Evolutionary conservation across 2,797 vertebrate genomes (phyloP).

Genomic region (Macropodus opercularis): DNA sequence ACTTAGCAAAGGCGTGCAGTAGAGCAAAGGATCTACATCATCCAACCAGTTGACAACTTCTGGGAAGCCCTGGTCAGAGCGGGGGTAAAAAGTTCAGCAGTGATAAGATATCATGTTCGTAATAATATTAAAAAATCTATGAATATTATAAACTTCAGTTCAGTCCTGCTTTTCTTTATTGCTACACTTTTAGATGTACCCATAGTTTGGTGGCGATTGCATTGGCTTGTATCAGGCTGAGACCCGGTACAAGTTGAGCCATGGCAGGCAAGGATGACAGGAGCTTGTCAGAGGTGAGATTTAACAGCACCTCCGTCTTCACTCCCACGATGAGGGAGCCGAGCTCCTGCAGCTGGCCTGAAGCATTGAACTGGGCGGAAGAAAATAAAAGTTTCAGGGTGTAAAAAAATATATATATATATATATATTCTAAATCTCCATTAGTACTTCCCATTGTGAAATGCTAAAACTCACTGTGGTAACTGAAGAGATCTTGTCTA

Average conservation of each 20-base stretch:
- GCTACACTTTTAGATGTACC: constrained; percentile 58
- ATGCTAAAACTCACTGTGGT: constrained; percentile 65
- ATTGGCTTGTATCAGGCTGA: constrained; percentile 71
- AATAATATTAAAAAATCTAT: background rate
- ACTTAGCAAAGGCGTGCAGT: constrained; percentile 76
- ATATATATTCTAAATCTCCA: no score
- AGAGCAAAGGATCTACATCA: constrained; percentile 71
- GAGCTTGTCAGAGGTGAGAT: constrained; percentile 70
- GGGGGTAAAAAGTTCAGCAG: background rate
- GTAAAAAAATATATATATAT: background rate
- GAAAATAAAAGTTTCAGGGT: background rate
- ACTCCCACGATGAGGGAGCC: constrained; percentile 77
- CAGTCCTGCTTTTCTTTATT: background rate
- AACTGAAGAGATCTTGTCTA: constrained; percentile 74
- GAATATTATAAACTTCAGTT: background rate
- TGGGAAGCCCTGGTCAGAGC: constrained; percentile 66
- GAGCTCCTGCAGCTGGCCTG: constrained; percentile 69
- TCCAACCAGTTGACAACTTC: constrained; percentile 74
- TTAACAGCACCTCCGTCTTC: constrained; percentile 72
- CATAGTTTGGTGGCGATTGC: constrained; percentile 81
- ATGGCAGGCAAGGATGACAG: constrained; percentile 70
- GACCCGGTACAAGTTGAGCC: constrained; percentile 43
- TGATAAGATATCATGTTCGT: background rate
- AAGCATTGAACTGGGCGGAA: constrained; percentile 57
- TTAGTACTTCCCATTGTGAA: background rate